phyloP scores from a whole-genome alignment of 1,140 invertebrate species.

The Olivierus martensii region DNA sequence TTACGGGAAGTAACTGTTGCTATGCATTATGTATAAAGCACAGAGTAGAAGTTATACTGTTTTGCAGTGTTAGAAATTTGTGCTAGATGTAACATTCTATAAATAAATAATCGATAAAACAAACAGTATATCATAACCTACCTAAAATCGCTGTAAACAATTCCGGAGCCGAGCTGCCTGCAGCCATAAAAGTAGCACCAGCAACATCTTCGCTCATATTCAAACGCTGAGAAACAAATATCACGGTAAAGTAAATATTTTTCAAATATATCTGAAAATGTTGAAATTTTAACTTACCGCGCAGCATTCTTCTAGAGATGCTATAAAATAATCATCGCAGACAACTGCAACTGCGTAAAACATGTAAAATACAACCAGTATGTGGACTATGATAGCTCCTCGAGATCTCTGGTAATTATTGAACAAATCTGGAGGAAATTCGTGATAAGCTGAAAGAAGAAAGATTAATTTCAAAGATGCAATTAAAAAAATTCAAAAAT shows the following conservation, averaged over 20 bases:
- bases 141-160: constrained; percentile 26
- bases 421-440: constrained; percentile 27
- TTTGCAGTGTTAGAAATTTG: no score
- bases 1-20: no score
- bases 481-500: no score
- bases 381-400: constrained; percentile 30
- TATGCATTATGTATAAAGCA: no score
- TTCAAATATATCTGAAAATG: not conserved
- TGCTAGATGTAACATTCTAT: no score
- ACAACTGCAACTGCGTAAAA: constrained; percentile 29
- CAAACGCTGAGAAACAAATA: constrained; percentile 19
- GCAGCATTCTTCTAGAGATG: constrained; percentile 25
- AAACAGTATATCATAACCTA: constrained; percentile 1
- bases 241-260: not conserved
- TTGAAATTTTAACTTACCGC: constrained; percentile 17
- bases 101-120: no score
- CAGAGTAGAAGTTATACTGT: no score
- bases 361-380: constrained; percentile 32
- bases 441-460: constrained; percentile 19
- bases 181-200: constrained; percentile 27
- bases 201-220: constrained; percentile 26
- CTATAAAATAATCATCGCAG: constrained; percentile 27
- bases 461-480: not conserved
- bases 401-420: constrained; percentile 23
- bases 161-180: constrained; percentile 28